Percentiles rank a stretch among this genome's conserved stretches.
These are phyloP conservation scores for Lasioglossum marginatum DNA, from an alignment of 2,888 invertebrate species.

Conservation along the genomic window DNA sequence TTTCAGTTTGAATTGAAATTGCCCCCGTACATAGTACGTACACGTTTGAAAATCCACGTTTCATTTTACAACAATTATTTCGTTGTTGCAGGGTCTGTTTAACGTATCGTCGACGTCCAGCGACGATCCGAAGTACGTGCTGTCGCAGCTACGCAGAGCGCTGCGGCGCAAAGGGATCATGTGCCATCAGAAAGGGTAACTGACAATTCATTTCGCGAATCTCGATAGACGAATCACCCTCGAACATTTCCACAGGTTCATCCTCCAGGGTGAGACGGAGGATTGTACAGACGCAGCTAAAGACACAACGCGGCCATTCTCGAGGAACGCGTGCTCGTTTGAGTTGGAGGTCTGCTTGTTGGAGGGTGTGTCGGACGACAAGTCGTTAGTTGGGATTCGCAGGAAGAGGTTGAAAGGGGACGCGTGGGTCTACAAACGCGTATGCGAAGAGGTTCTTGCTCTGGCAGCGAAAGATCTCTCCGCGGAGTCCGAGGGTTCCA, in stretches of 20 bases:
- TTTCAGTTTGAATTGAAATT: no score
- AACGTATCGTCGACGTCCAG: conserved; percentile 90
- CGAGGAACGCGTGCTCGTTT: conserved; percentile 86
- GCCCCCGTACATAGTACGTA: neutral
- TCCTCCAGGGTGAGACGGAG: conserved; percentile 88
- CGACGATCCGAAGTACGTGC: conserved; percentile 88
- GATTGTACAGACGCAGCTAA: conserved; percentile 71
- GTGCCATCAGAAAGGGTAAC: conserved; percentile 89
- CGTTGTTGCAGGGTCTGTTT: conserved; percentile 86
- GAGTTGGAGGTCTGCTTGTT: conserved; percentile 89
- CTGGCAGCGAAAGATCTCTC: conserved; percentile 84
- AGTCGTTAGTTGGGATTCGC: conserved; percentile 87
- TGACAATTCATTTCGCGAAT: neutral
- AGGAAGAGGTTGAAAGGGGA: conserved; percentile 91
- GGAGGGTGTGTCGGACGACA: conserved; percentile 82
- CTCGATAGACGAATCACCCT: neutral
- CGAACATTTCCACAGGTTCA: conserved; percentile 85
- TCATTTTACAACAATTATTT: neutral
- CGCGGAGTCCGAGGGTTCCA: conserved; percentile 65
- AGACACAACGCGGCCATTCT: conserved; percentile 70
- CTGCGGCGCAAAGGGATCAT: conserved; percentile 88
- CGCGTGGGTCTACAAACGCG: conserved; percentile 92
- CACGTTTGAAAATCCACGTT: neutral
- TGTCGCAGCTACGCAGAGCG: conserved; percentile 87
- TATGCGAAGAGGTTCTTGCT: conserved; percentile 90